Evolutionary conservation across 2,113 vertebrate genomes (phyloP), one percentile per base, ranked within the genome.

Genomic region (Ceratotherium simum): DNA sequence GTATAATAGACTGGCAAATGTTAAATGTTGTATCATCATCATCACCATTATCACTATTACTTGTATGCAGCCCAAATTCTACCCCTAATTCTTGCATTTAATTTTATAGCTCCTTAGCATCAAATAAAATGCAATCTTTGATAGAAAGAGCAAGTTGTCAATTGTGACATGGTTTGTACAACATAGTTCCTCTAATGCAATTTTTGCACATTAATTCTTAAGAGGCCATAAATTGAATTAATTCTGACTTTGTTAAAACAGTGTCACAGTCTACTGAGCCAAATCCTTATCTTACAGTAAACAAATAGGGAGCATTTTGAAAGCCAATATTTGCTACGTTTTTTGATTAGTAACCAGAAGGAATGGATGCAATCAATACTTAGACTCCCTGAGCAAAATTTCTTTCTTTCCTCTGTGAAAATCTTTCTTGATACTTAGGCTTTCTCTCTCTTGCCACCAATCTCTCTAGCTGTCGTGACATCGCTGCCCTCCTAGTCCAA

Each of bases 331-430:
- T 96, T 78, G 70, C 64, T 90, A 87, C 5, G 2, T 33, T 97
- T 98, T 97, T 79, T 97, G 82, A 96, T 96, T 96, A 97, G 96
- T 82, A 93, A 96, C 87, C 93, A 96, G 95, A 96, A 97, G 65
- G 39, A 95, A 84, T 67, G 80, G 67, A 87, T 51, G 27, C 11
- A 79, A 80, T 98, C 97, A 90, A 97, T 97, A 93, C 31, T 8
- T 97, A 83, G 58, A 76, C 39, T 86, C 96, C 11, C 58, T 14
- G 54, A 90, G 70, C 23, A 48, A 95, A 96, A 97, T 80, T 1
- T 78, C 85, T 69, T 95, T 93, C 80, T 91, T 97, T 95, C 75
- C 80, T 65, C 72, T 78, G 23, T 56, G 86, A 80, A 95, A 94
- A 89, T 81, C 33, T 80, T 82, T 86, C 51, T 51, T 67, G 70